Conservation (phyloP, 2,888 invertebrate genomes). For the Luperina testacea region DNA sequence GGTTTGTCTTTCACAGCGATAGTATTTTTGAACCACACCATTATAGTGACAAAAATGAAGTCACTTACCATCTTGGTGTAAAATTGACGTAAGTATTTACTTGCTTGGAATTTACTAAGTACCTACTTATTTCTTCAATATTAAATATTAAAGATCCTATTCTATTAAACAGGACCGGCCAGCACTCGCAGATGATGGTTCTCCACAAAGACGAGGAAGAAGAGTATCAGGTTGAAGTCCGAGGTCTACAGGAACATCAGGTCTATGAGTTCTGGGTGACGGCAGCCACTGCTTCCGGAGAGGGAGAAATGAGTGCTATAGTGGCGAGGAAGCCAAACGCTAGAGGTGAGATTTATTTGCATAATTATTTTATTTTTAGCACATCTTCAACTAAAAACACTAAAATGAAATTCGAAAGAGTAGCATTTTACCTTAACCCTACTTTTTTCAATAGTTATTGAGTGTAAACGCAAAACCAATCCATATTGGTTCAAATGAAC, state of each 20-base stretch:
- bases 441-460: not conserved
- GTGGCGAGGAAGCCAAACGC: conserved; percentile 93
- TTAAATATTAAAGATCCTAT: not conserved
- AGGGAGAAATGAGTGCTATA: conserved; percentile 93
- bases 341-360: conserved; percentile 87
- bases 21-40: not conserved
- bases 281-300: conserved; percentile 92
- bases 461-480: not conserved
- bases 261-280: conserved; percentile 97
- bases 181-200: conserved; percentile 81
- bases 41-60: not conserved
- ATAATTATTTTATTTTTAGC: too few relatives aligned
- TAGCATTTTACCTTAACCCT: too few relatives aligned
- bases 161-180: conserved; percentile 78
- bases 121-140: not conserved
- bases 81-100: not conserved
- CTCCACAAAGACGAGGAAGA: conserved; percentile 74
- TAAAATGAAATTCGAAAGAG: not conserved
- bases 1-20: conserved; percentile 66
- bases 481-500: not conserved
- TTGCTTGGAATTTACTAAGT: not conserved
- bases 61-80: not conserved
- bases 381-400: not conserved
- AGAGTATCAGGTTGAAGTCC: conserved; percentile 90
- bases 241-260: conserved; percentile 92